A percentile compares a stretch with the other conserved stretches of the same genome.
These are phyloP conservation scores for Hydractinia symbiolongicarpus DNA, from an alignment of 30 jellyfish, hydroid and myxozoan species.

Conservation along the genomic window DNA sequence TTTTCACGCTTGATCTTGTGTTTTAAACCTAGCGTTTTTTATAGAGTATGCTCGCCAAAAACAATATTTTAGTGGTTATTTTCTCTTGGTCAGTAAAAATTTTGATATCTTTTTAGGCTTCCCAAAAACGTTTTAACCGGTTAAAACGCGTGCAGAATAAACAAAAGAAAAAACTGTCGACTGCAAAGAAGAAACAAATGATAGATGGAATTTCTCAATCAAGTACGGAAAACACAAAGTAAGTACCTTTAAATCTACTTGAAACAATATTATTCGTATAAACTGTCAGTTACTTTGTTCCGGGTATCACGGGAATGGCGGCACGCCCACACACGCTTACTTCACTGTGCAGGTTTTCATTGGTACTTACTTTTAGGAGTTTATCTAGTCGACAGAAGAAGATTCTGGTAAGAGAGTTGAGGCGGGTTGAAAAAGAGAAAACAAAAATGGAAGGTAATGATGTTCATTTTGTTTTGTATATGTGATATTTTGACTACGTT, in stretches of 20 bases:
- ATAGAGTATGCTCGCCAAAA: too few species aligned
- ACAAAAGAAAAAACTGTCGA: neutral
- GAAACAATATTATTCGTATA: neutral
- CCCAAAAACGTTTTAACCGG: constrained; percentile 1
- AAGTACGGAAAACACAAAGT: neutral
- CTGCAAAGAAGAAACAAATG: neutral
- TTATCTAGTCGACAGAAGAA: constrained; percentile 10
- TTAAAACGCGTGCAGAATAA: neutral
- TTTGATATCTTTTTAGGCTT: neutral
- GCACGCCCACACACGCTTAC: too few species aligned
- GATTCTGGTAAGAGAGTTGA: neutral
- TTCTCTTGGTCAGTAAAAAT: neutral
- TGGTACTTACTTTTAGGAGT: neutral
- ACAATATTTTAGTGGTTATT: too few species aligned
- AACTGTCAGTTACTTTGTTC: too few species aligned
- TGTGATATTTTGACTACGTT: too few species aligned
- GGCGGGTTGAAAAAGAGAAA: neutral
- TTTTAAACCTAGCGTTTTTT: too few species aligned
- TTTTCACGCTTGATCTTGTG: too few species aligned
- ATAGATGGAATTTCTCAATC: neutral
- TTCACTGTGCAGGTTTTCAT: too few species aligned
- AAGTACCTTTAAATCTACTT: too few species aligned
- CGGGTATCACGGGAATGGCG: too few species aligned
- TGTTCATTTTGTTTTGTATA: too few species aligned
- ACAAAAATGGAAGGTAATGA: constrained; percentile 1